Base-by-base conservation (phyloP, 1,140 invertebrate genomes). In the Matsumurasca onukii region DNA sequence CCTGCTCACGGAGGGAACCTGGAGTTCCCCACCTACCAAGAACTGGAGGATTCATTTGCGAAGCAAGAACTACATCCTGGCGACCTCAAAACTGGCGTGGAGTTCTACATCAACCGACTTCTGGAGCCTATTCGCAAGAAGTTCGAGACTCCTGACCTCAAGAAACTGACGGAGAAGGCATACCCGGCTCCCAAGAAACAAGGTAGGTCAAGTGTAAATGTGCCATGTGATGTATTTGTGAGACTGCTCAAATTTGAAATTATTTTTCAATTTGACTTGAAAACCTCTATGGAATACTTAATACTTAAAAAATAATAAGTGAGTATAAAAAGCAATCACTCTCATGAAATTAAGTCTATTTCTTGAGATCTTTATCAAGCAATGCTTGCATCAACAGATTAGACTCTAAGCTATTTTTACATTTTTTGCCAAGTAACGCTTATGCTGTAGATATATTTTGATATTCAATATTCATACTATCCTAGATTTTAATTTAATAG, bases 61-160 rank as follows among this genome's bases (percentile, higher is more conserved):
- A 86, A 87, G 64, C 79, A 95, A 82, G 87, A 92, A 74, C 82
- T 99, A 65, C 94, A 98, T 85, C 97, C 97, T 31, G 95, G 89
- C 48, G 97, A 98, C 83, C 83, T 99, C 66, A 99, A 99, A 81
- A 82, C 80, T 59, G 86, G 89, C 55, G 90, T 94, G 27, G 93
- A 94, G 81, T 78, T 82, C 70, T 91, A 92, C 72, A 89, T 99
- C 2, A 98, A 98, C 81, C 84, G 82, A 75, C 80, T 99, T 31
- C 80, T 99, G 62, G 91, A 91, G 69, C 96, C 97, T 29, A 93
- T 99, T 76, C 85, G 95, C 72, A 89, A 95, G 80, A 86, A 88
- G 75, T 98, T 98, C 79, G 86, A 92, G 72, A 73, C 75, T n/a
- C 85, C 91, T 3, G 89, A 93, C 75, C 78, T 98, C 31, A 89